Evolutionary conservation across 2,113 vertebrate species (phyloP).

Genomic region (Tupaia tana): DNA sequence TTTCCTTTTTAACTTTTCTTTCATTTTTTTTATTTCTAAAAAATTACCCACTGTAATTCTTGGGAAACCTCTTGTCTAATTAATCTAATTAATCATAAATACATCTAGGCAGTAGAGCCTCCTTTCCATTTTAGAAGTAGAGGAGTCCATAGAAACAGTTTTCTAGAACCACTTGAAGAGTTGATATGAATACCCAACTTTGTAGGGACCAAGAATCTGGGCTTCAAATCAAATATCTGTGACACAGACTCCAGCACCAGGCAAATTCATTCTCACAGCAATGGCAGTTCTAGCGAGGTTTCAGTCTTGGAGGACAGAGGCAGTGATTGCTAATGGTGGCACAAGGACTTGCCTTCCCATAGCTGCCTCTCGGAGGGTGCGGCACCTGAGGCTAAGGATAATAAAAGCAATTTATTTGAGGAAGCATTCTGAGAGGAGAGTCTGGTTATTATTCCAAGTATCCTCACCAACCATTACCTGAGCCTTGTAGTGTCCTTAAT

Average conservation of each 20-base stretch:
- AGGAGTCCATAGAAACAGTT: not conserved
- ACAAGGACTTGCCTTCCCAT: not conserved
- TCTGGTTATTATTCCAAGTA: not conserved
- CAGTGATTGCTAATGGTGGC: not conserved
- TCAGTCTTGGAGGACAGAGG: accelerated
- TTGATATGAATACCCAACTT: not conserved
- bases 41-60: not conserved
- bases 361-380: not conserved
- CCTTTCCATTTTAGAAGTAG: not conserved
- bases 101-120: not conserved
- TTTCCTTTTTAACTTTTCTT: not conserved
- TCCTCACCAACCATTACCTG: not conserved
- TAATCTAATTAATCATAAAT: not conserved
- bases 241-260: not conserved
- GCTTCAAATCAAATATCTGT: not conserved
- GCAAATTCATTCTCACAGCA: not conserved
- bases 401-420: not conserved
- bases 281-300: not conserved
- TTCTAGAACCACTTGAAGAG: not conserved
- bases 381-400: not conserved
- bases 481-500: not conserved
- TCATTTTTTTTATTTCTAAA: not conserved
- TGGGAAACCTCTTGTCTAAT: not conserved
- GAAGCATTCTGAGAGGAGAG: not conserved
- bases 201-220: not conserved